These are phyloP conservation scores for Cebuella pygmaea DNA, from an alignment of 2,797 vertebrate species.

Conservation along the genomic window DNA sequence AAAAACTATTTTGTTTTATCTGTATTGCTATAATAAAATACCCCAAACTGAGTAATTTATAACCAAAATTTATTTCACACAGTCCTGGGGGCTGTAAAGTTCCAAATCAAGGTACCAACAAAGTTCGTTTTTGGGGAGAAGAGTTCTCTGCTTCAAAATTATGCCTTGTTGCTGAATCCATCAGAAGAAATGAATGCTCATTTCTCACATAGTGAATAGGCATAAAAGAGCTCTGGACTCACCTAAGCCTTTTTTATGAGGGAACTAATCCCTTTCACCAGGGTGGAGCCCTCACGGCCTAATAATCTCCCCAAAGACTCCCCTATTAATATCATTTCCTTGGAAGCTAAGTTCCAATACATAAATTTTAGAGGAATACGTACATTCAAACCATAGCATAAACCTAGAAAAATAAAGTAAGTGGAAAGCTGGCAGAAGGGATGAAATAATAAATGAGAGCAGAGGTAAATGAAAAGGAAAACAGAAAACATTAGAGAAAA, in stretches of 20 bases:
- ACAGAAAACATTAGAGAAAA: neutral
- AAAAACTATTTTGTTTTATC: neutral
- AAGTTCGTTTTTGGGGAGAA: neutral
- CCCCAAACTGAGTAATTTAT: neutral
- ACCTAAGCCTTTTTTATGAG: neutral
- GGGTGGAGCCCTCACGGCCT: neutral
- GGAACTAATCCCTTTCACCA: neutral
- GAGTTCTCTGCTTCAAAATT: neutral
- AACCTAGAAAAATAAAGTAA: neutral
- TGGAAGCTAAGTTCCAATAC: neutral
- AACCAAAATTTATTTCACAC: neutral
- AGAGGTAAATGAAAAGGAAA: neutral
- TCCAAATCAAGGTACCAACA: neutral
- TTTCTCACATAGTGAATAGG: neutral
- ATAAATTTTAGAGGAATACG: neutral
- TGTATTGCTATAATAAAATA: neutral
- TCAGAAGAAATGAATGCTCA: neutral
- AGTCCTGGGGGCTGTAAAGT: neutral
- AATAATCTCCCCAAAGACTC: neutral
- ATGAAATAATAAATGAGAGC: neutral
- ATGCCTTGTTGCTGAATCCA: neutral
- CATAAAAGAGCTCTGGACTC: neutral
- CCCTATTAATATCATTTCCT: neutral
- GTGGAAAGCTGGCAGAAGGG: neutral
- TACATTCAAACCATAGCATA: neutral